Percentiles rank a stretch among this genome's conserved stretches.
These are phyloP conservation scores for Leptinotarsa lineolata DNA, from an alignment of 1,140 invertebrate genomes.

Conservation along the genomic window DNA sequence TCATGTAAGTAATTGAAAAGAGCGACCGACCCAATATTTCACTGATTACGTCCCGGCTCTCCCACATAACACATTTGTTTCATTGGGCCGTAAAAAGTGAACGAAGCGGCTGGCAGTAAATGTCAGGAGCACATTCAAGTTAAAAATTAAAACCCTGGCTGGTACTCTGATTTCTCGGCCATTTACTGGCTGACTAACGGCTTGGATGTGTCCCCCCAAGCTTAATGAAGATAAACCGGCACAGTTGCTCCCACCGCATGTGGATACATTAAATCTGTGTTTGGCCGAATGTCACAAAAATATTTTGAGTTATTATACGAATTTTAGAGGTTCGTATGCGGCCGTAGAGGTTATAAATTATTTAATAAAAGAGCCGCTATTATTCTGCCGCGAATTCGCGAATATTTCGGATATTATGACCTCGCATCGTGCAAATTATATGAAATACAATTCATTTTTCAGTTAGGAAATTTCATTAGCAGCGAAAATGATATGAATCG, in stretches of 20 bases:
- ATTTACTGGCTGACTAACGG: conserved; percentile 52
- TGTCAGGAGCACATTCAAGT: conserved; percentile 51
- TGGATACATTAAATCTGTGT: conserved; percentile 53
- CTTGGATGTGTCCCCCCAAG: conserved; percentile 37
- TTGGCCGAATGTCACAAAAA: conserved; percentile 46
- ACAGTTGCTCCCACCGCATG: conserved; percentile 49
- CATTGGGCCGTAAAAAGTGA: conserved; percentile 48
- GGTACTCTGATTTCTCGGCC: conserved; percentile 52
- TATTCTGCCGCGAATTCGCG: conserved; percentile 8
- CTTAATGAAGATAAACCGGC: conserved; percentile 51
- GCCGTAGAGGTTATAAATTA: conserved; percentile 10
- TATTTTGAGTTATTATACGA: conserved; percentile 35
- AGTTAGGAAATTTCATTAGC: neutral
- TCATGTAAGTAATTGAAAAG: conserved; percentile 21
- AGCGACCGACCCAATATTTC: conserved; percentile 9
- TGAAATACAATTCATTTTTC: conserved; percentile 12
- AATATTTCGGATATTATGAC: conserved; percentile 15
- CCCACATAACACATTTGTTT: conserved; percentile 46
- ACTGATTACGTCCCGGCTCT: conserved; percentile 26
- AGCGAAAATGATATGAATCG: neutral
- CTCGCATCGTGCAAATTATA: neutral
- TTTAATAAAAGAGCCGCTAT: conserved; percentile 17
- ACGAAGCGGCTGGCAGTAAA: conserved; percentile 48
- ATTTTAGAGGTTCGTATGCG: conserved; percentile 2
- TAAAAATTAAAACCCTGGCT: conserved; percentile 52